Evolutionary conservation across 2,113 vertebrate genomes (phyloP).

Genomic region (Cyrtonyx montezumae): DNA sequence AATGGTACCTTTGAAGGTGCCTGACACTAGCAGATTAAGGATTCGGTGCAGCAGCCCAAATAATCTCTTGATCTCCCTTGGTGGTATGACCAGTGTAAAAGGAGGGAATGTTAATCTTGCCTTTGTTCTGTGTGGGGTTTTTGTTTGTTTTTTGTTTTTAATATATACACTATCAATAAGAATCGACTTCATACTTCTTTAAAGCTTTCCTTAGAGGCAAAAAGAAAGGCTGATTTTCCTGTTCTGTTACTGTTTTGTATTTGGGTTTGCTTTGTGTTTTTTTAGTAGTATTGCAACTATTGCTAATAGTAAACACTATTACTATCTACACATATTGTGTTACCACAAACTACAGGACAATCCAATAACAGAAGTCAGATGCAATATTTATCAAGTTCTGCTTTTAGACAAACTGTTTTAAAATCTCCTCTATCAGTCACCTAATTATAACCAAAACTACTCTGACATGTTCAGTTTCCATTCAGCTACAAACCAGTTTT

Average conservation of each 20-base stretch:
- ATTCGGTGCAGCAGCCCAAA: not conserved
- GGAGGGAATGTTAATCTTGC: not conserved
- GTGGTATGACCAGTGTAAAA: not conserved
- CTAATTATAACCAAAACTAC: not conserved
- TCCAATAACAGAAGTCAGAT: not conserved
- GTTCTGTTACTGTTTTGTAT: not conserved
- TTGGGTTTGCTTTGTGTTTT: not conserved
- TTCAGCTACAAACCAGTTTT: constrained; percentile 5
- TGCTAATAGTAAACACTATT: not conserved
- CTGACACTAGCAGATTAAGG: not conserved
- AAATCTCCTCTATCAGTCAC: constrained; percentile 2
- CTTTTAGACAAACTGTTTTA: not conserved
- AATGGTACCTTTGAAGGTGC: not conserved
- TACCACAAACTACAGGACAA: not conserved
- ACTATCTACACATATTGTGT: not conserved
- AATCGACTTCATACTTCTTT: not conserved
- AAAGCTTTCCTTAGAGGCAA: not conserved
- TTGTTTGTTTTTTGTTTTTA: not conserved
- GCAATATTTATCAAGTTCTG: not conserved
- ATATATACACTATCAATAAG: not conserved
- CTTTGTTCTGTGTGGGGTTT: not conserved
- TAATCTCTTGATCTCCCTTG: not conserved
- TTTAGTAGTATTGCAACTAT: not conserved
- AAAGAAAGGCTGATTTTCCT: not conserved
- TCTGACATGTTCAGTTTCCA: not conserved